Conservation (phyloP, 2,113 vertebrate genomes). For the Tilapia sparmanii region DNA sequence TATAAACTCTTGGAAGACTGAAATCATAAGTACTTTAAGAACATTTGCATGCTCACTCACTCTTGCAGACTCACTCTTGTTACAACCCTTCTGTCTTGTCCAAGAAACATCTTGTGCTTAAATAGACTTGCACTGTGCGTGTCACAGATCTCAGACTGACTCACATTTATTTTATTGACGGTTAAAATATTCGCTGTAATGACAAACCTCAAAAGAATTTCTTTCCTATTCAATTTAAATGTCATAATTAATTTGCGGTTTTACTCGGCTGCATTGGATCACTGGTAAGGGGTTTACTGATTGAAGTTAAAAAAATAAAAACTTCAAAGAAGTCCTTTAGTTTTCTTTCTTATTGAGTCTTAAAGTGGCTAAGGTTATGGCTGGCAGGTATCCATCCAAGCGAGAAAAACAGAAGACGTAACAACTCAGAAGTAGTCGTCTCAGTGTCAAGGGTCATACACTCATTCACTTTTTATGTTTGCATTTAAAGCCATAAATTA, state of each 20-base stretch:
- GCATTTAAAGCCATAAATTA: constrained; percentile 61
- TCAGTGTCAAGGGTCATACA: constrained; percentile 38
- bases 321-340: constrained; percentile 44
- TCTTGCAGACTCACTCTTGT: neutral
- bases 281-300: constrained; percentile 18
- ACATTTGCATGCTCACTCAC: constrained; percentile 30
- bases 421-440: constrained; percentile 42
- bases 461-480: constrained; percentile 60
- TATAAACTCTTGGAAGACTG: constrained; percentile 72
- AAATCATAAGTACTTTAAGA: constrained; percentile 31
- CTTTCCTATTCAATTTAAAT: constrained; percentile 28
- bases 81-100: neutral
- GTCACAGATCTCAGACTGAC: neutral
- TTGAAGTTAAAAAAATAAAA: neutral
- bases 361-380: constrained; percentile 35
- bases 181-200: neutral
- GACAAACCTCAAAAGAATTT: constrained; percentile 19
- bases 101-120: neutral
- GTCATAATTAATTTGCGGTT: constrained; percentile 38
- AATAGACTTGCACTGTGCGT: neutral
- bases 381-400: constrained; percentile 42
- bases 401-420: constrained; percentile 51
- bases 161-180: neutral
- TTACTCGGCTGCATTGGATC: neutral
- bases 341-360: constrained; percentile 6